These are phyloP conservation scores for Drosophila mettleri DNA, from an alignment of 2,888 invertebrate genomes.

Conservation along the genomic window DNA sequence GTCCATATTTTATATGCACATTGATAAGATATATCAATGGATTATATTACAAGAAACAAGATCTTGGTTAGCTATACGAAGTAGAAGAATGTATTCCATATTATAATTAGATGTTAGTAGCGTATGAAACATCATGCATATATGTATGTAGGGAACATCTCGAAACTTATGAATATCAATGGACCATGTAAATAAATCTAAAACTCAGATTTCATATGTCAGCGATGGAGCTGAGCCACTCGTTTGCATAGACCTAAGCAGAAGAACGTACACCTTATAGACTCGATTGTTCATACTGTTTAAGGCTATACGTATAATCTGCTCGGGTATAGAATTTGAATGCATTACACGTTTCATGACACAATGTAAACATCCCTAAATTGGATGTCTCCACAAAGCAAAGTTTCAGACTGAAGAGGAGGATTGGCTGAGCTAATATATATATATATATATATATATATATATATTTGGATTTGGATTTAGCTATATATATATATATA, in stretches of 20 bases:
- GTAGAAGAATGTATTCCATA: too few species aligned
- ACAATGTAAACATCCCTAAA: neutral
- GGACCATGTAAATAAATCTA: neutral
- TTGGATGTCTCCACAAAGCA: neutral
- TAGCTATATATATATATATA: too few species aligned
- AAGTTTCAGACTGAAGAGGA: neutral
- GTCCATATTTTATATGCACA: too few species aligned
- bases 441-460: too few species aligned
- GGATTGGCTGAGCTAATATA: too few species aligned
- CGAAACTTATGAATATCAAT: neutral
- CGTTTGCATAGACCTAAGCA: neutral
- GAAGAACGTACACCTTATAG: neutral
- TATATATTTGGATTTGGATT: too few species aligned
- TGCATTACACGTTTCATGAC: slow-evolving; percentile 4
- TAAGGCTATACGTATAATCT: neutral
- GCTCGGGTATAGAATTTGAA: neutral
- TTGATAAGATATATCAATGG: too few species aligned
- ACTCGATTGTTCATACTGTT: neutral
- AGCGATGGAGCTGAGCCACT: neutral
- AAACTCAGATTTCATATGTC: neutral
- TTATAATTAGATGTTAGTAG: neutral
- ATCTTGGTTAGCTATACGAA: too few species aligned
- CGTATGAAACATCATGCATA: too few species aligned
- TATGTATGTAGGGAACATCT: neutral
- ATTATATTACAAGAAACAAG: too few species aligned